Evolutionary conservation across 2,797 vertebrate species (phyloP).

Genomic region (Menidia menidia): DNA sequence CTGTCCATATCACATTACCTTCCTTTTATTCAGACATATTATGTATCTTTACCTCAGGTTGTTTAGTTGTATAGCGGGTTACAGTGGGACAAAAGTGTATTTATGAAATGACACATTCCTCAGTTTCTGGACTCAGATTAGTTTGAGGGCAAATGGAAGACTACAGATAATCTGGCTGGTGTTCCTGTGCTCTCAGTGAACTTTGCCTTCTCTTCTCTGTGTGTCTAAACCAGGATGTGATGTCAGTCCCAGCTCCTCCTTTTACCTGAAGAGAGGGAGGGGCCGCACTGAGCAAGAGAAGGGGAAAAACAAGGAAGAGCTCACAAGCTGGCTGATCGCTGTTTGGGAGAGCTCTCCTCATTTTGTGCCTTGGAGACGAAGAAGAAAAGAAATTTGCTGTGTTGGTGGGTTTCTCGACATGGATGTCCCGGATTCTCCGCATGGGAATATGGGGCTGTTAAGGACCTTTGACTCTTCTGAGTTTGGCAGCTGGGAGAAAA

Average conservation of each 20-base stretch:
- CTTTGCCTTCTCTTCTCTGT: conserved; percentile 23
- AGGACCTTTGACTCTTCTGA: conserved; percentile 91
- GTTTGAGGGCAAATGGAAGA: conserved; percentile 21
- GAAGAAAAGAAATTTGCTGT: conserved; percentile 48
- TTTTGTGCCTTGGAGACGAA: conserved; percentile 53
- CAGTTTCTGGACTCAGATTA: conserved; percentile 18
- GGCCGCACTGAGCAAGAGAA: conserved; percentile 59
- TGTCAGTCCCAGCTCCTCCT: conserved; percentile 74
- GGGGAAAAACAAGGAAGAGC: conserved; percentile 78
- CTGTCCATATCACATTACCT: conserved; percentile 61
- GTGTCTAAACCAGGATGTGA: conserved; percentile 80
- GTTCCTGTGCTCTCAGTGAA: conserved; percentile 7
- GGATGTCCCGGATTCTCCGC: conserved; percentile 82
- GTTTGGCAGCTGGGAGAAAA: conserved; percentile 95
- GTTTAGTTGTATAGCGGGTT: conserved; percentile 27
- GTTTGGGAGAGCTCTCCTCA: conserved; percentile 49
- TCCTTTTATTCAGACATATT: conserved; percentile 47
- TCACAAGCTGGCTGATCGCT: conserved; percentile 63
- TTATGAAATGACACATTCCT: conserved; percentile 53
- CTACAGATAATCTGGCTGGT: conserved; percentile 30
- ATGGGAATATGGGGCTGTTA: conserved; percentile 91
- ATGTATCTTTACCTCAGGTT: conserved; percentile 25
- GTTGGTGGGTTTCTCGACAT: conserved; percentile 54
- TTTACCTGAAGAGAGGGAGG: conserved; percentile 83
- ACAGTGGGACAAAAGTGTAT: conserved; percentile 54